Percentiles rank a stretch among this genome's conserved stretches.
Evolutionary conservation across 2,888 invertebrate species (phyloP).

Genomic region (Alentia gelatinosa): DNA sequence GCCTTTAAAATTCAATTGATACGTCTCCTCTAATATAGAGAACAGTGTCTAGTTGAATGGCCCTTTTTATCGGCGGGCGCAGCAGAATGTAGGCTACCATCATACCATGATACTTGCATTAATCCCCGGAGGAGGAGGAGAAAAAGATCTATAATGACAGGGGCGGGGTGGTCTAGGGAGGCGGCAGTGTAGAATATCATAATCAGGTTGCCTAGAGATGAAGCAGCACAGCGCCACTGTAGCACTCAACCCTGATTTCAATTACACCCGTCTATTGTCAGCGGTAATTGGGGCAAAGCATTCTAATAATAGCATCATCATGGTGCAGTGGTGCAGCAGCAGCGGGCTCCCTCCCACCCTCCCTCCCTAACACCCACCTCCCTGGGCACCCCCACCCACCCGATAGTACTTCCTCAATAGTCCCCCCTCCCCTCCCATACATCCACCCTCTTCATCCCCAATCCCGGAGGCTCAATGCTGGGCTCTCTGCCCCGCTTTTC

Average conservation of each 20-base stretch:
- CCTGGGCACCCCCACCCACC: background rate
- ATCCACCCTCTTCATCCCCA: background rate
- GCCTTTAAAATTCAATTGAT: too few species aligned
- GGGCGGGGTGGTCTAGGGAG: background rate
- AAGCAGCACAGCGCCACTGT: background rate
- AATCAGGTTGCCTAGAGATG: constrained; percentile 49
- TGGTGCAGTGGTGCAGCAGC: background rate
- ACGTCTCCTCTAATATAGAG: too few species aligned
- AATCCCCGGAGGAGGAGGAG: background rate
- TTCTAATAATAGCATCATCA: constrained; percentile 50
- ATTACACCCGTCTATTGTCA: constrained; percentile 46
- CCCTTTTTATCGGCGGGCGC: background rate
- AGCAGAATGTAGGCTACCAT: background rate
- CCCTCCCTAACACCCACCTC: too few species aligned
- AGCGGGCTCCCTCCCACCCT: background rate
- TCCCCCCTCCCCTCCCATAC: background rate
- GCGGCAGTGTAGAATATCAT: background rate
- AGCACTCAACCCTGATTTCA: constrained; percentile 49
- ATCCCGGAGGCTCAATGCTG: background rate
- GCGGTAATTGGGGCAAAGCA: constrained; percentile 47
- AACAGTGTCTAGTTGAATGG: too few species aligned
- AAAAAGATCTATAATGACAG: background rate
- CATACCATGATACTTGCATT: background rate
- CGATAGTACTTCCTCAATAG: background rate
- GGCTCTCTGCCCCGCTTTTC: background rate